Evolutionary conservation across 2,797 vertebrate genomes (phyloP).

Genomic region (Gambelia wislizenii): DNA sequence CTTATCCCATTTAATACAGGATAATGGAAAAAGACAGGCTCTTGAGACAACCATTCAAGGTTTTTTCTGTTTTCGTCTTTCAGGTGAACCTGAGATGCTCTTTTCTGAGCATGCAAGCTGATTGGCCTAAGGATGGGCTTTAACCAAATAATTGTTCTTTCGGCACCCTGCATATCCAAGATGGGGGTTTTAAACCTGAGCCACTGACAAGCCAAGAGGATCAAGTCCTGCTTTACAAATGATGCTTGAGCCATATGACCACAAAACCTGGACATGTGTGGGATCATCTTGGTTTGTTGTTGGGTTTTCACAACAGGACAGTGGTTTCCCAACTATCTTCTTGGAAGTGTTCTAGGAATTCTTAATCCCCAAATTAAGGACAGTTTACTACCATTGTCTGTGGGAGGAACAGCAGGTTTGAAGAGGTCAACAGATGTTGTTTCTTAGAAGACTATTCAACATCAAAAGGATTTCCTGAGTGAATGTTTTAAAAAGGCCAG

Average conservation of each 20-base stretch:
- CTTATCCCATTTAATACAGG: neutral
- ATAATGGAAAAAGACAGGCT: neutral
- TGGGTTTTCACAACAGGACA: neutral
- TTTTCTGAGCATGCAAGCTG: neutral
- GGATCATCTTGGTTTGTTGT: too few relatives aligned
- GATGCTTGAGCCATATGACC: fast-evolving
- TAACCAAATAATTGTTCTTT: neutral
- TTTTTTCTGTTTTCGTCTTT: neutral
- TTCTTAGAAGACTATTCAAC: neutral
- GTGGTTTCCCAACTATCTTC: neutral
- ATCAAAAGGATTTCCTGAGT: neutral
- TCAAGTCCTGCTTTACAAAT: neutral
- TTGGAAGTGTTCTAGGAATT: neutral
- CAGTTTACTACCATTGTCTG: neutral
- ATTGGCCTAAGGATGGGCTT: fast-evolving
- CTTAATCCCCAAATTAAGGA: neutral
- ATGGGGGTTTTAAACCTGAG: fast-evolving
- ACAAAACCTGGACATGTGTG: neutral
- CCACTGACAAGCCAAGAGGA: neutral
- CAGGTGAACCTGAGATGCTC: neutral
- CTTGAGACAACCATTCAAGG: neutral
- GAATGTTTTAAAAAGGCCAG: neutral
- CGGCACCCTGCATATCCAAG: fast-evolving
- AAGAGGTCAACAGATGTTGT: neutral
- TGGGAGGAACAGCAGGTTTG: neutral